These are phyloP conservation scores for Anoplius nigerrimus DNA, from an alignment of 2,888 invertebrate species.

Conservation along the genomic window DNA sequence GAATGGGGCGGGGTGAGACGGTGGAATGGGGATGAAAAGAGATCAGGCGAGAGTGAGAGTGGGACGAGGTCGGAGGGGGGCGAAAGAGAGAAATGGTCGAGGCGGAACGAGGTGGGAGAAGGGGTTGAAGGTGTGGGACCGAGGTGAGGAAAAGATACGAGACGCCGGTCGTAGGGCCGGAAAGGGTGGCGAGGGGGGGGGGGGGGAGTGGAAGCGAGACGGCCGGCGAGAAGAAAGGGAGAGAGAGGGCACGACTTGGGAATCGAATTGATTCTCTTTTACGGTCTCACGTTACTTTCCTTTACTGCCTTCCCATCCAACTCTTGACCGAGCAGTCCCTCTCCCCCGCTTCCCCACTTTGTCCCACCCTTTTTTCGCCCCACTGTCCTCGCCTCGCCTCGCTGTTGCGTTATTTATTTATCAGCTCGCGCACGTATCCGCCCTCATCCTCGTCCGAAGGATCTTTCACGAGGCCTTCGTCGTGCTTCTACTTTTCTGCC, in stretches of 20 bases:
- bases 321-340: constrained; percentile 59
- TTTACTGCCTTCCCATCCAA: constrained; percentile 59
- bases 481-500: constrained; percentile 10
- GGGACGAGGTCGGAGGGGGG: constrained; percentile 34
- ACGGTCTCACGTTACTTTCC: constrained; percentile 67
- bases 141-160: constrained; percentile 39
- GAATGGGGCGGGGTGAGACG: constrained; percentile 48
- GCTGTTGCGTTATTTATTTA: constrained; percentile 61
- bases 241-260: constrained; percentile 49
- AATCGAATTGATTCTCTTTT: constrained; percentile 75
- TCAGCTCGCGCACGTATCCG: constrained; percentile 52
- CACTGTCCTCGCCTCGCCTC: constrained; percentile 2
- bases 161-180: constrained; percentile 32
- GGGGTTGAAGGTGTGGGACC: too few relatives aligned
- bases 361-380: constrained; percentile 34
- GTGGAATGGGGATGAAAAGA: constrained; percentile 27
- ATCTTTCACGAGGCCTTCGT: constrained; percentile 33
- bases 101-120: too few relatives aligned
- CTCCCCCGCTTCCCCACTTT: constrained; percentile 7
- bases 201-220: neutral
- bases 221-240: constrained; percentile 43
- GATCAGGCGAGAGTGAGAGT: constrained; percentile 38
- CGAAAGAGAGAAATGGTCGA: constrained; percentile 27
- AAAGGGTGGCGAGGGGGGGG: constrained; percentile 23
- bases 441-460: constrained; percentile 38